Percentiles rank a stretch among this genome's conserved stretches.
Conservation (phyloP, 2,113 vertebrate genomes). For the Theropithecus gelada region DNA sequence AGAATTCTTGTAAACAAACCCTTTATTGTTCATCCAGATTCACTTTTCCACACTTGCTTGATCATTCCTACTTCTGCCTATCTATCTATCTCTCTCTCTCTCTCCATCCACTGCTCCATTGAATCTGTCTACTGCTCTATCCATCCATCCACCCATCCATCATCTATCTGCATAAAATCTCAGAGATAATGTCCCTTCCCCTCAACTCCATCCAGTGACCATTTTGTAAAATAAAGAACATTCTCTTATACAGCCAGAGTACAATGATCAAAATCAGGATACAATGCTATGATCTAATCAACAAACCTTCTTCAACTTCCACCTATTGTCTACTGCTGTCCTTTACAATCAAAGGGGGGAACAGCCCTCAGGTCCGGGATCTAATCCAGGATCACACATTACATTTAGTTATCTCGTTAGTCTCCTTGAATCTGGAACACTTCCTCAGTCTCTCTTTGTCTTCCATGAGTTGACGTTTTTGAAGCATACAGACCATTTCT, state of each 20-base stretch:
- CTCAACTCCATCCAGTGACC: background rate
- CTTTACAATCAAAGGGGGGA: background rate
- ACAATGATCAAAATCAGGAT: background rate
- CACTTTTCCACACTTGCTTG: background rate
- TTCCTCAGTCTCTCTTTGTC: background rate
- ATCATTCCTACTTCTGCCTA: background rate
- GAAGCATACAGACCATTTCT: background rate
- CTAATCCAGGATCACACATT: background rate
- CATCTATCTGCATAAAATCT: background rate
- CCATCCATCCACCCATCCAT: background rate
- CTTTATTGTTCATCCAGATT: background rate
- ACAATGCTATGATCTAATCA: background rate
- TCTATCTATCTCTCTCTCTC: background rate
- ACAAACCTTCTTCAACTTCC: background rate
- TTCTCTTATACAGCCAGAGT: background rate
- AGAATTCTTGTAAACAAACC: background rate
- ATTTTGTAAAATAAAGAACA: background rate
- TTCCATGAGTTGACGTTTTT: background rate
- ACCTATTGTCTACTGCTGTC: background rate
- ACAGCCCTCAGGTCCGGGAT: too few relatives aligned
- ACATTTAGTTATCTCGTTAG: background rate
- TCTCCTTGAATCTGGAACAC: background rate
- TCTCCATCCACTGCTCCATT: background rate
- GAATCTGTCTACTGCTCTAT: background rate
- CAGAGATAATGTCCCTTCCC: background rate